phyloP scores from a whole-genome alignment of 2,113 vertebrate species.

The Pungitius pungitius region DNA sequence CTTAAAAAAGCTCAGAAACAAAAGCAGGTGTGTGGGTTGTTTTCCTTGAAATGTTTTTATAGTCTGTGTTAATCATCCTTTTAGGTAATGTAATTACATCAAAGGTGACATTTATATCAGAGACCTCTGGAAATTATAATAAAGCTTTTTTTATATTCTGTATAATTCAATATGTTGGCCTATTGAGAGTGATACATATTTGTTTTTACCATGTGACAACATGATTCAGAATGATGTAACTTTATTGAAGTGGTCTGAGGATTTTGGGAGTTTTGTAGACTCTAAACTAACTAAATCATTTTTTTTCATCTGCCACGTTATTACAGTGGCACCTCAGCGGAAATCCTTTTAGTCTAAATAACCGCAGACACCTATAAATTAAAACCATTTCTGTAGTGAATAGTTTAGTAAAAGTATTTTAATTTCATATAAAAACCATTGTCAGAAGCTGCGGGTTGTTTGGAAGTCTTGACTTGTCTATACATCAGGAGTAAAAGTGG shows the following conservation, averaged over 20 bases:
- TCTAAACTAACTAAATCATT: too few relatives aligned
- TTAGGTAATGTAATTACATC: background rate
- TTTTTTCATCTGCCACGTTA: too few relatives aligned
- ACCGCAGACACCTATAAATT: background rate
- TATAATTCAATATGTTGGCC: background rate
- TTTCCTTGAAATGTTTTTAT: background rate
- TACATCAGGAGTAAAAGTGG: background rate
- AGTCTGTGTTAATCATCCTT: background rate
- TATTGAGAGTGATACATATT: background rate
- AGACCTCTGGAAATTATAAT: background rate
- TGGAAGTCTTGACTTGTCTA: background rate
- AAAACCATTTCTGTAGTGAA: background rate
- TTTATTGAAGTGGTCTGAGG: too few relatives aligned
- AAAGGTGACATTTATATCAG: background rate
- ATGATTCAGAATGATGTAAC: too few relatives aligned
- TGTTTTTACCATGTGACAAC: background rate
- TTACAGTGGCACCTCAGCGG: too few relatives aligned
- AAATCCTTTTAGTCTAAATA: too few relatives aligned
- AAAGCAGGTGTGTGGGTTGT: conserved; percentile 86
- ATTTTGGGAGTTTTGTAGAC: background rate
- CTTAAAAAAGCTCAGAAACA: conserved; percentile 95
- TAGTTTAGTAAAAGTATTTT: background rate
- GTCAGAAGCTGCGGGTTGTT: background rate
- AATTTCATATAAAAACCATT: background rate
- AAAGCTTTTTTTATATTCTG: background rate